A percentile compares a stretch with the other conserved stretches of the same genome.
These are phyloP conservation scores for Pteronura brasiliensis DNA, from an alignment of 2,113 vertebrate species.

Conservation along the genomic window DNA sequence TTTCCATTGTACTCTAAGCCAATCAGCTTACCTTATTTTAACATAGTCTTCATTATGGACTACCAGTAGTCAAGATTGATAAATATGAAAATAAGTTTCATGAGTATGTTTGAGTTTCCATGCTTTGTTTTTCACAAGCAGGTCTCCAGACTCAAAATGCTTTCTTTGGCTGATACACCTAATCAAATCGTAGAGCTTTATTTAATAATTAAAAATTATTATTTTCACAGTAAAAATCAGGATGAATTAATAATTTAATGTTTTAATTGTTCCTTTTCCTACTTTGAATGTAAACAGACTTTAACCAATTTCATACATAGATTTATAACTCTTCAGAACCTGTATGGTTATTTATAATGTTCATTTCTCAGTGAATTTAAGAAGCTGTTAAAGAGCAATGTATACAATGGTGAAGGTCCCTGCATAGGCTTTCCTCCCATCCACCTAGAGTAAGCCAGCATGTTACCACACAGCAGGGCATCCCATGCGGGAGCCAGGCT, in stretches of 20 bases:
- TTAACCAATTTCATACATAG: not conserved
- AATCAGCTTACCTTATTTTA: not conserved
- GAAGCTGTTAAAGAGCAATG: not conserved
- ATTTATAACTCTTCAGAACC: not conserved
- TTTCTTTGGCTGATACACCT: not conserved
- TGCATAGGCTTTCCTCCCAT: not conserved
- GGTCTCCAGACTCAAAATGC: not conserved
- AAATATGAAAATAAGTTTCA: slow-evolving; percentile 15
- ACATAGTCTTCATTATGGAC: not conserved
- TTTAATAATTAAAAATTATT: slow-evolving; percentile 36
- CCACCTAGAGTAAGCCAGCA: not conserved
- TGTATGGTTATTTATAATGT: not conserved
- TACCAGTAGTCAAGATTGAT: not conserved
- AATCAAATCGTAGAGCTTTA: not conserved
- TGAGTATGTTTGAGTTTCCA: not conserved
- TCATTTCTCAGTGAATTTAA: not conserved
- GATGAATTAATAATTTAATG: slow-evolving; percentile 1
- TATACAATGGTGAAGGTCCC: not conserved
- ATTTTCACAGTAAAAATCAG: slow-evolving; percentile 25
- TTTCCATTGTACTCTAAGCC: not conserved
- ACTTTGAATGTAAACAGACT: slow-evolving; percentile 2
- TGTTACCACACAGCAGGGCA: fast-evolving
- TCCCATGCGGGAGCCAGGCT: not conserved
- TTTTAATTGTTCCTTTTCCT: slow-evolving; percentile 1
- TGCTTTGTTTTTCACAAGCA: not conserved